Evolutionary conservation across 2,113 vertebrate genomes (phyloP).

Genomic region (Callipepla californica): DNA sequence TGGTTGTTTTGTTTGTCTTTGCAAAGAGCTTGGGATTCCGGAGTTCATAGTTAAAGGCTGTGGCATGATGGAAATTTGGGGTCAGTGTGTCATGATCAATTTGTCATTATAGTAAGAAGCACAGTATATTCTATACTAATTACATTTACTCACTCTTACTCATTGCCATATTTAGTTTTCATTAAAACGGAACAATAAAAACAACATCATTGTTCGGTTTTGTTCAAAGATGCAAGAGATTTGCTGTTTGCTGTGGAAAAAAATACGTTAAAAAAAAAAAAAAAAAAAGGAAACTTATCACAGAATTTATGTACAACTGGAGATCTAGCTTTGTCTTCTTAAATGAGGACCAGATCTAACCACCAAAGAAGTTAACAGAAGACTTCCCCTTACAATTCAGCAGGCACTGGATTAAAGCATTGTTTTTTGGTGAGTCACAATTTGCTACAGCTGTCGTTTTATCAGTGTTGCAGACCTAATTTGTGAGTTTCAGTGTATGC

Average conservation of each 20-base stretch:
- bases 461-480: conserved; percentile 27
- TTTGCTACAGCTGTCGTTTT: conserved; percentile 63
- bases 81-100: conserved; percentile 36
- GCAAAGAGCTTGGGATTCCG: conserved; percentile 26
- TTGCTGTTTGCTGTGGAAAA: conserved; percentile 3
- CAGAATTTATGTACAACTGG: neutral
- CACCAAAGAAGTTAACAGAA: conserved; percentile 52
- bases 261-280: neutral
- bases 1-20: neutral
- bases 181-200: conserved; percentile 12
- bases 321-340: conserved; percentile 2
- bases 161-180: neutral
- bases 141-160: conserved; percentile 15
- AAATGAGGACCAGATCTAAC: conserved; percentile 54
- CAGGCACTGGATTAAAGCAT: conserved; percentile 67
- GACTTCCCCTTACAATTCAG: conserved; percentile 53
- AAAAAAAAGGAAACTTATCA: neutral
- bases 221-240: neutral
- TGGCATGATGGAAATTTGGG: conserved; percentile 29
- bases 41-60: conserved; percentile 11
- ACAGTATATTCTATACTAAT: conserved; percentile 43
- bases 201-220: neutral
- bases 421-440: conserved; percentile 57
- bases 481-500: neutral
- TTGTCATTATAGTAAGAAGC: neutral